Conservation (phyloP, 2,888 invertebrate species). For the Alloplasta piceator region DNA sequence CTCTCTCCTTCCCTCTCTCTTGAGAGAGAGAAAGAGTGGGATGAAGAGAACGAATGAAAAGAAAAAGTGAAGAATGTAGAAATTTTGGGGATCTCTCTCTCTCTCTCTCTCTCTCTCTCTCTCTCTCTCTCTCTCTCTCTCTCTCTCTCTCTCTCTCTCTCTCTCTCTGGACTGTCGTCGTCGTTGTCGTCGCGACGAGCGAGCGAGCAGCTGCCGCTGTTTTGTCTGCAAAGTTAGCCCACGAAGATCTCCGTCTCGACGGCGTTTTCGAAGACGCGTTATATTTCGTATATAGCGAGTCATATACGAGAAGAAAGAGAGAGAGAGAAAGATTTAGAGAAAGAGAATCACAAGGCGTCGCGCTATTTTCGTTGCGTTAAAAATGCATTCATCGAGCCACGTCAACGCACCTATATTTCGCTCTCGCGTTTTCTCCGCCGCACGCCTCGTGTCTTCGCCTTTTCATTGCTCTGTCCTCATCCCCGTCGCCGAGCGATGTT, state of each 20-base stretch:
- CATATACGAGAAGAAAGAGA: conserved; percentile 32
- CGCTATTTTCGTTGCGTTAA: conserved; percentile 82
- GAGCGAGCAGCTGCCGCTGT: conserved; percentile 77
- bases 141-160: conserved; percentile 11
- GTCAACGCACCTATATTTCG: conserved; percentile 75
- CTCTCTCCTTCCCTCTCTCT: no score
- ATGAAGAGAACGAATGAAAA: conserved; percentile 56
- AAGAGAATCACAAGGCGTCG: conserved; percentile 67
- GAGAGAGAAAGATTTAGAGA: conserved; percentile 44
- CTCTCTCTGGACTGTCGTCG: conserved; percentile 57
- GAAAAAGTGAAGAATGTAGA: conserved; percentile 66
- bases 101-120: conserved; percentile 3
- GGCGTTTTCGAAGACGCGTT: conserved; percentile 64
- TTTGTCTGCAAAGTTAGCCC: conserved; percentile 74
- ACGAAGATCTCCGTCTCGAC: conserved; percentile 52
- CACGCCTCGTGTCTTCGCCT: conserved; percentile 45
- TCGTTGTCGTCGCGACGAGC: conserved; percentile 68
- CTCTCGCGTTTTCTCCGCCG: conserved; percentile 48
- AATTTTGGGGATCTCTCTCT: conserved; percentile 52
- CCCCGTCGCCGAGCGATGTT: conserved; percentile 35
- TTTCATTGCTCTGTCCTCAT: conserved; percentile 18
- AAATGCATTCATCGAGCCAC: conserved; percentile 80
- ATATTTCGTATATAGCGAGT: conserved; percentile 69
- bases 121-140: conserved; percentile 6
- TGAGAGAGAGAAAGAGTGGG: conserved; percentile 8